Base-by-base conservation (phyloP, 2,797 vertebrate genomes). In the Macrochelys suwanniensis region DNA sequence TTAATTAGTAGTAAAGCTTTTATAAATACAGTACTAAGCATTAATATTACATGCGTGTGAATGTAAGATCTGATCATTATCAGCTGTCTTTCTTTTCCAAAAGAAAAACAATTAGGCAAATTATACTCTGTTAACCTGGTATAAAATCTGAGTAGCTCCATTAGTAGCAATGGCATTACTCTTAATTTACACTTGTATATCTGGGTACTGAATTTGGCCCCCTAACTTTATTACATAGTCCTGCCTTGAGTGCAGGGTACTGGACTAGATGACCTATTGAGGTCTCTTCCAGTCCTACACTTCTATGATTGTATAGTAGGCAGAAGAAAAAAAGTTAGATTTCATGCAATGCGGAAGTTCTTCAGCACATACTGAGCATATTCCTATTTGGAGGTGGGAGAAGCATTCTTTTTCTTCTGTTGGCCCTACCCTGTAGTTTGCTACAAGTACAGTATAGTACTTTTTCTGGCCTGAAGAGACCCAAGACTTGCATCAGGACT, bases 1-100 rank as follows among this genome's bases (percentile, higher is more conserved):
- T 89, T 94, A 93, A 94, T 92, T 45, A 92, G 25, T 45, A 92
- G 25, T 23, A 82, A 85, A 89, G 54, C 57, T 33, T 89, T 71
- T 25, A 61, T 86, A 71, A 76, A 16, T 85, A 42, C 37, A 42
- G 37, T 42, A 57, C 37, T 19, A 84, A 88, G 19, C 7, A 57
- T 86, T 80, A 83, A 76, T 88, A 88, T 54, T 54, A 54, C 21
- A 28, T 59, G 59, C 79, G 37, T 93, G 31, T 45, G 74, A 1
- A 37, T 31, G 74, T 12, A 54, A 82, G 47, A 37, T 88, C 31
- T 82, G 57, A 28, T 50, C 2, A 17, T n/a, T 59, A 4, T 6
- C 0, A 57, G 16, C 9, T 42, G 37, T 42, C 11, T 42, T 71
- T 42, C 21, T 54, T 42, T 21, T 71, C 11, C 10, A 71, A 71